These are phyloP conservation scores for Smutsia gigantea DNA, from an alignment of 2,797 vertebrate genomes.

Conservation along the genomic window DNA sequence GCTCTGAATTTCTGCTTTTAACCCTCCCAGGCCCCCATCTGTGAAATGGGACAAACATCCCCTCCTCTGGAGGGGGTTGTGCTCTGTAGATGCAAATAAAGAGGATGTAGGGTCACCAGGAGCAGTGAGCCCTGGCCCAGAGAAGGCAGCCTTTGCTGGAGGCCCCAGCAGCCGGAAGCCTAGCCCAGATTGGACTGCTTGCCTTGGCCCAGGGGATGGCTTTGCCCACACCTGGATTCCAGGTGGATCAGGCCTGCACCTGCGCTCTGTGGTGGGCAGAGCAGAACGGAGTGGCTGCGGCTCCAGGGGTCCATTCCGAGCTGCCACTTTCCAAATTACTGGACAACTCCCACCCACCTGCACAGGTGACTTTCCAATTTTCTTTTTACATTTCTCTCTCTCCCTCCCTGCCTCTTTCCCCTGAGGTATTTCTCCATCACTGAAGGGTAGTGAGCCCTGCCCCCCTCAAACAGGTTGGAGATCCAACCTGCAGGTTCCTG, in stretches of 20 bases:
- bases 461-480: not conserved
- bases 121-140: not conserved
- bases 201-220: not conserved
- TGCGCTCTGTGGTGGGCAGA: rapidly evolving
- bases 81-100: not conserved
- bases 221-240: not conserved
- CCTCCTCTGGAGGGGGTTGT: not conserved
- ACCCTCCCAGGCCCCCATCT: not conserved
- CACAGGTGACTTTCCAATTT: not conserved
- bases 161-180: not conserved
- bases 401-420: not conserved
- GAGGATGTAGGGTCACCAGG: not conserved
- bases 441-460: not conserved
- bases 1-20: not conserved
- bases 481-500: not conserved
- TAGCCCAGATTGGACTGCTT: not conserved
- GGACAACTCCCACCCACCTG: not conserved
- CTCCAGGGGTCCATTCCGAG: not conserved
- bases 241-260: not conserved
- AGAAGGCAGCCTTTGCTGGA: not conserved
- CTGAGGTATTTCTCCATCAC: not conserved
- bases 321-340: not conserved
- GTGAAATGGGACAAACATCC: not conserved
- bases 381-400: not conserved
- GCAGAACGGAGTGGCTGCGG: rapidly evolving